Evolutionary conservation across 2,797 vertebrate species (phyloP), one percentile per base, ranked within the genome.

Genomic region (Myotis pilosus): DNA sequence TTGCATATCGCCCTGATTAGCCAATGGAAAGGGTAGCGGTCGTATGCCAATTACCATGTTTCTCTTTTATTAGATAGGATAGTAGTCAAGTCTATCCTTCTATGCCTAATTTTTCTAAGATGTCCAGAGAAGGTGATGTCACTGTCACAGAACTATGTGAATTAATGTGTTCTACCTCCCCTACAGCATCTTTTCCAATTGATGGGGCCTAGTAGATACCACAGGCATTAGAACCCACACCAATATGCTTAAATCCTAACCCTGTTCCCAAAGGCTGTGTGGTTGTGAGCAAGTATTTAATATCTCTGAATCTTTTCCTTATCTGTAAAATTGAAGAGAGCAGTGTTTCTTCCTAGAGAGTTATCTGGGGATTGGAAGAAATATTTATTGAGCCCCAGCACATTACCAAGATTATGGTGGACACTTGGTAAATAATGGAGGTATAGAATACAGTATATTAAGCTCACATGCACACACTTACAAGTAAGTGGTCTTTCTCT

Each of bases 221-320:
- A 57, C 23, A 20, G 28, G 15, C 6, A 3, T 1, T 30, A 23
- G 20, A 28, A 0, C 6, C 25, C 22, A 68, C 0, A 20, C 10
- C 20, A 11, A 10, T 64, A 28, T 33, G 12, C 8, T 49, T 44
- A 28, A 60, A 41, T 8, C 33, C 25, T 28, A 36, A 23, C 30
- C 2, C 6, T 66, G 1, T 23, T 25, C 28, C 49, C 74, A 69
- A 92, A 68, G 30, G 20, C 19, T 36, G 1, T 36, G 22, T 89
- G 60, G 22, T 28, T 51, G 25, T 38, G 36, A 23, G 9, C 41
- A 95, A 72, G 13, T 17, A 16, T 62, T 76, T 47, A 30, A 20
- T 3, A 22, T 41, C 25, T 80, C 38, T 28, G 22, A 74, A 47
- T 44, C 22, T 41, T 74, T 64, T 57, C 38, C 28, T 64, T 75